Conservation (phyloP, 2,797 vertebrate genomes). For the Alectoris magna region DNA sequence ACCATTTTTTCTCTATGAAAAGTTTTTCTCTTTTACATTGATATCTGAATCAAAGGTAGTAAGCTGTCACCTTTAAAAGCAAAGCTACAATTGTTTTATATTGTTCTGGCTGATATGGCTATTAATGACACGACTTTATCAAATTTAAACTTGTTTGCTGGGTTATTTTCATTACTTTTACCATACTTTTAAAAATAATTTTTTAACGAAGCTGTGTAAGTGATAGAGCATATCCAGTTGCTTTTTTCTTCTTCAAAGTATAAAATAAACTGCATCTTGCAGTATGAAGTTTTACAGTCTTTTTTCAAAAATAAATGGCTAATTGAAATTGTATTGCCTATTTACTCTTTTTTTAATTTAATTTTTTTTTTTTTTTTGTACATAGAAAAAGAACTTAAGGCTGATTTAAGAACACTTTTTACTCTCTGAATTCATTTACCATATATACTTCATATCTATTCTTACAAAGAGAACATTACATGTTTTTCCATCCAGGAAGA, state of each 20-base stretch:
- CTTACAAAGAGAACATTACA: neutral
- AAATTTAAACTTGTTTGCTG: neutral
- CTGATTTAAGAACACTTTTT: neutral
- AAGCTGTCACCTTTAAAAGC: neutral
- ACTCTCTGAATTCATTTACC: neutral
- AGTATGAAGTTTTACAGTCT: neutral
- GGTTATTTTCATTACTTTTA: neutral
- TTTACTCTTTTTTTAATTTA: neutral
- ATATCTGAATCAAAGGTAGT: neutral
- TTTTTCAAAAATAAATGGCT: conserved; percentile 1
- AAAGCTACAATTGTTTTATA: neutral
- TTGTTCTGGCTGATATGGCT: neutral
- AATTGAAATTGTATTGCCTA: conserved; percentile 31
- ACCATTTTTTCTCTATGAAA: neutral
- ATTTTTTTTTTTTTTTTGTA: neutral
- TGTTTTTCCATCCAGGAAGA: neutral
- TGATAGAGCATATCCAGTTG: neutral
- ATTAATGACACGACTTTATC: neutral
- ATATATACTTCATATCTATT: neutral
- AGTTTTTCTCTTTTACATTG: neutral
- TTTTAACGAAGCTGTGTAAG: neutral
- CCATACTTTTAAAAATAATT: neutral
- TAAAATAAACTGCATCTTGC: neutral
- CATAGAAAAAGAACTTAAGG: neutral
- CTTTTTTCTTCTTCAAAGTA: neutral